Evolutionary conservation across 2,113 vertebrate genomes (phyloP), one percentile per base, ranked within the genome.

Genomic region (Pampusana beccarii): DNA sequence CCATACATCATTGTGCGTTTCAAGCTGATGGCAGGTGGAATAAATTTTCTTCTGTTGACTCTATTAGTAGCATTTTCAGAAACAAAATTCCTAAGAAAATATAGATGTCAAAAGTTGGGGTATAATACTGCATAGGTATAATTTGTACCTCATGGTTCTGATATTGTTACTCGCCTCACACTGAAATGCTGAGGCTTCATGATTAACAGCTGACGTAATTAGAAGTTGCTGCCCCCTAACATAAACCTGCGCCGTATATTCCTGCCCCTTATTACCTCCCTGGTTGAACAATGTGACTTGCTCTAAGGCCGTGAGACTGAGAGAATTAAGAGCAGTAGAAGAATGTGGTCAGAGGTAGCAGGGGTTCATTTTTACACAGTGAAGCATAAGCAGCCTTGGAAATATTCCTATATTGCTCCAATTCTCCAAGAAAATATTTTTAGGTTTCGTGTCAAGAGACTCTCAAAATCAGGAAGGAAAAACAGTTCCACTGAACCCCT

Each of bases 1-100:
- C 95, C 92, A 31, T 20, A 31, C 54, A 17, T 86, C 57, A 28
- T 24, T 5, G 48, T 79, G 62, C 3, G 11, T 19, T 88, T 97
- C 73, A 93, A 56, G n/a, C 51, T 97, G 34, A 94, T 25, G 8
- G 97, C 94, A 80, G 98, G 98, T 10, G 98, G 97, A 65, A 78
- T 97, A 78, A 98, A 98, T 64, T 81, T 97, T 54, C 96, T 97
- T 69, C 50, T 98, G 54, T 9, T 86, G 60, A 61, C 44, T 81
- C 66, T 96, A 13, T 57, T 91, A 2, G 25, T 42, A 56, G 58
- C 64, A 14, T 80, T 56, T 90, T 79, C 36, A 38, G 86, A 62
- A 66, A 62, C 62, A 19, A 54, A 93, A 95, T 95, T 70, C 96
- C 98, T 98, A 85, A 42, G 60, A 18, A 65, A 92, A 75, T 5